A percentile compares a stretch with the other conserved stretches of the same genome.
phyloP scores from a whole-genome alignment of 2,113 vertebrate genomes.

The Paramormyrops kingsleyae region DNA sequence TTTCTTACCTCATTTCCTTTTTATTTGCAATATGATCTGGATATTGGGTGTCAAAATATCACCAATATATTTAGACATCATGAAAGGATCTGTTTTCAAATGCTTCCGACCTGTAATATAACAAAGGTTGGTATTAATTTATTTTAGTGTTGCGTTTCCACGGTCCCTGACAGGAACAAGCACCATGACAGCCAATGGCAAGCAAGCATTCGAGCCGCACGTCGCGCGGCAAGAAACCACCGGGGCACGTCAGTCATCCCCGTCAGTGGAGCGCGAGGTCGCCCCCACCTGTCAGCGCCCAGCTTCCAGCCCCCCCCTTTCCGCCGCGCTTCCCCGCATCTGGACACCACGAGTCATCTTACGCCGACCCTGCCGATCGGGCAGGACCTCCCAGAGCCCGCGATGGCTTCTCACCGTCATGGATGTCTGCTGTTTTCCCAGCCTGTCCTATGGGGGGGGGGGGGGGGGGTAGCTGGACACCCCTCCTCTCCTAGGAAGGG shows the following conservation, averaged over 20 bases:
- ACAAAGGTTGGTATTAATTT: background rate
- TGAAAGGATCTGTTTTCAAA: background rate
- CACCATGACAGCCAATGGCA: background rate
- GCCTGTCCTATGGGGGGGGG: background rate
- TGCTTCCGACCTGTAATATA: background rate
- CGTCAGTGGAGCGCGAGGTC: background rate
- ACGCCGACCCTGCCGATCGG: background rate
- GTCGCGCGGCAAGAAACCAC: background rate
- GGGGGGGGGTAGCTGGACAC: background rate
- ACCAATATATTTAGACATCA: background rate
- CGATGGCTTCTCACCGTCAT: background rate
- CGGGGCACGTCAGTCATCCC: background rate
- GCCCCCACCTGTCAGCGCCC: background rate
- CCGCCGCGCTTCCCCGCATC: background rate
- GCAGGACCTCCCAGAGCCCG: too few species aligned
- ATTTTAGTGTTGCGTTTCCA: background rate
- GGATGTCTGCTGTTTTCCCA: background rate
- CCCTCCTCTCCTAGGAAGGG: background rate
- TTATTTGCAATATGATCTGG: background rate
- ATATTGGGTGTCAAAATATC: slow-evolving; percentile 1
- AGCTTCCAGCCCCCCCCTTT: background rate
- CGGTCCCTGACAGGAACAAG: background rate
- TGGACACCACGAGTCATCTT: background rate
- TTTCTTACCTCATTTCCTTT: background rate
- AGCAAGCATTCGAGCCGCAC: background rate